Percentiles rank a stretch among this genome's conserved stretches.
Conservation (phyloP, 2,113 vertebrate species). For the Turdus rufiventris region DNA sequence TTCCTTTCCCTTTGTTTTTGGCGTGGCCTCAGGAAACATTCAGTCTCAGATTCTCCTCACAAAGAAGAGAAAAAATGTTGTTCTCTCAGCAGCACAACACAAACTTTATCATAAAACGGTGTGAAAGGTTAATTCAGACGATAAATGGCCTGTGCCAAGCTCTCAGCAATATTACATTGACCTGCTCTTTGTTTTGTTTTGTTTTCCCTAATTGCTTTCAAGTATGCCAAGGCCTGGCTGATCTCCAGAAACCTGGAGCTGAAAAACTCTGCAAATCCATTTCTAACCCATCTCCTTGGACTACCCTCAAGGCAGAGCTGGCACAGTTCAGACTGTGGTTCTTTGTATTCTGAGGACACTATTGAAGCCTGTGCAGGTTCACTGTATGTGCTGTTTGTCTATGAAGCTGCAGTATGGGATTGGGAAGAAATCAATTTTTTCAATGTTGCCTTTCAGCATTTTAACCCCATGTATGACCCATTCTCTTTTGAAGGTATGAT, state of each 20-base stretch:
- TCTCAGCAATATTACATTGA: constrained; percentile 7
- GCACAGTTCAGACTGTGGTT: neutral
- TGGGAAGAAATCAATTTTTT: neutral
- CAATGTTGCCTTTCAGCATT: neutral
- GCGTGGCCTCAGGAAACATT: neutral
- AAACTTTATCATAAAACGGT: neutral
- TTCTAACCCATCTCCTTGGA: neutral
- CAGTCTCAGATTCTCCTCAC: neutral
- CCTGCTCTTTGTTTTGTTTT: constrained; percentile 4
- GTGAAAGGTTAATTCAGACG: constrained; percentile 25
- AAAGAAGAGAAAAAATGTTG: neutral
- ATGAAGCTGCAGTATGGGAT: neutral
- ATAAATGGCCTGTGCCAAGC: neutral
- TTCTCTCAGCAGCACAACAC: neutral
- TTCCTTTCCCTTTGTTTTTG: constrained; percentile 1
- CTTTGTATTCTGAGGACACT: neutral
- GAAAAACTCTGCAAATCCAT: neutral
- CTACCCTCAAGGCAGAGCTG: neutral
- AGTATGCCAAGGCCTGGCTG: constrained; percentile 3
- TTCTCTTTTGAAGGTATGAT: neutral
- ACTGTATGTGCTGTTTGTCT: no score
- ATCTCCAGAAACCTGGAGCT: neutral
- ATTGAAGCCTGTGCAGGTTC: neutral
- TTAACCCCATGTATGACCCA: neutral
- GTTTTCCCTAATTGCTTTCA: constrained; percentile 24